Percentiles rank a stretch among this genome's conserved stretches.
Evolutionary conservation across 2,888 invertebrate species (phyloP).

Genomic region (Furcula furcula): DNA sequence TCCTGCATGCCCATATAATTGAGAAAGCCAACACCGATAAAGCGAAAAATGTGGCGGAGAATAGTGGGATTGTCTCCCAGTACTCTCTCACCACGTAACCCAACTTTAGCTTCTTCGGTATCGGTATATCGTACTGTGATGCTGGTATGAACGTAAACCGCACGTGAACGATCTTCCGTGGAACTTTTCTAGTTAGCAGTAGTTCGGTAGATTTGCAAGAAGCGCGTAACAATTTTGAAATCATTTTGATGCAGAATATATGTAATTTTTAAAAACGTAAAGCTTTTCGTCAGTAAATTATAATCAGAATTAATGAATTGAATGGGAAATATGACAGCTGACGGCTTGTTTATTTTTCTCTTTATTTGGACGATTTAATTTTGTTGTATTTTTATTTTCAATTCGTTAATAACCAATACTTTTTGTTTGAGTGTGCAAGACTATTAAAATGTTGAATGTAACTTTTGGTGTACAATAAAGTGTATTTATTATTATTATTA

Average conservation of each 20-base stretch:
- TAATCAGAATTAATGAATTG: background rate
- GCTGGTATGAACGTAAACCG: slow-evolving; percentile 39
- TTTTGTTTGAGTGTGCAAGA: too few species aligned
- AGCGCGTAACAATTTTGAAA: slow-evolving; percentile 46
- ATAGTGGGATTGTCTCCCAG: slow-evolving; percentile 64
- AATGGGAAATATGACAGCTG: background rate
- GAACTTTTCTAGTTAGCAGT: slow-evolving; percentile 15
- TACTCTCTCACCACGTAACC: slow-evolving; percentile 41
- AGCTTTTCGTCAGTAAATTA: background rate
- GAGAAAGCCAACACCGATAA: slow-evolving; percentile 27
- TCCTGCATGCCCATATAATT: slow-evolving; percentile 42
- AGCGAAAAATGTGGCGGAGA: slow-evolving; percentile 35
- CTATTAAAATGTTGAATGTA: too few species aligned
- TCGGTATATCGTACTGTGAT: slow-evolving; percentile 56
- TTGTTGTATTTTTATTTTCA: too few species aligned
- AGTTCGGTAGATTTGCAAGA: slow-evolving; percentile 11
- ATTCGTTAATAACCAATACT: too few species aligned
- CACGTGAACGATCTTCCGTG: slow-evolving; percentile 11
- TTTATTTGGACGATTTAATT: too few species aligned
- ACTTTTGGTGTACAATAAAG: too few species aligned
- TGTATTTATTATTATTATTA: too few species aligned
- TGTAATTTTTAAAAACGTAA: background rate
- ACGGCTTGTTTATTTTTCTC: too few species aligned
- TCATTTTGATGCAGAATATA: slow-evolving; percentile 25
- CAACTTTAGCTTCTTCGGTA: slow-evolving; percentile 41